Percentiles rank a stretch among this genome's conserved stretches.
phyloP scores from a whole-genome alignment of 1,140 invertebrate species.

The Euschistus heros region DNA sequence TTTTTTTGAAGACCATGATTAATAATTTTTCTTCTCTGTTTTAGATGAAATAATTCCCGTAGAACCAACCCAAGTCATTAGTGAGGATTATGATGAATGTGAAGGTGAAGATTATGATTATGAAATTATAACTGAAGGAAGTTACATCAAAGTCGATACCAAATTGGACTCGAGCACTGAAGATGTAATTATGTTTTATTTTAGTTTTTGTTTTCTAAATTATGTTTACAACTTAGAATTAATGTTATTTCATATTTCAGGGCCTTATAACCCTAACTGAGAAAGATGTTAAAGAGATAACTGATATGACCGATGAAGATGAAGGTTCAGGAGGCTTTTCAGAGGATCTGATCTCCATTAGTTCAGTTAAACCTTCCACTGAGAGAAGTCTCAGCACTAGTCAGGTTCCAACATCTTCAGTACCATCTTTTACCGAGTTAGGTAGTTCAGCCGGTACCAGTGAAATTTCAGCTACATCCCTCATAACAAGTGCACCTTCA shows the following conservation, averaged over 20 bases:
- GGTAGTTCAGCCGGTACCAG: background rate
- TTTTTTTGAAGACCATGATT: no score
- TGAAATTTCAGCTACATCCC: background rate
- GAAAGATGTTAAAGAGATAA: background rate
- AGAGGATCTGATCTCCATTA: constrained; percentile 12
- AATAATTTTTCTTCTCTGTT: constrained; percentile 22
- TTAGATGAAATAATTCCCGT: constrained; percentile 56
- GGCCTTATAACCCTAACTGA: background rate
- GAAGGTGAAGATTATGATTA: constrained; percentile 38
- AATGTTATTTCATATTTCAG: background rate
- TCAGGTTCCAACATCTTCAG: background rate
- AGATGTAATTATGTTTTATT: background rate
- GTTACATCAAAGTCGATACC: background rate
- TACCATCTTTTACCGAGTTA: background rate
- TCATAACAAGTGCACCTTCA: background rate
- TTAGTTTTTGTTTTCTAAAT: no score
- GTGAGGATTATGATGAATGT: constrained; percentile 38
- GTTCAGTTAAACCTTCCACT: constrained; percentile 29
- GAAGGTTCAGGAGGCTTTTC: constrained; percentile 24
- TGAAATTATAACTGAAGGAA: background rate
- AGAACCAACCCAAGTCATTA: constrained; percentile 43
- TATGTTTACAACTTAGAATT: no score
- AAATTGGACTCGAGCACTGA: constrained; percentile 1
- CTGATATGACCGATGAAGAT: constrained; percentile 20
- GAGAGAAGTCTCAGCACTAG: background rate